These are phyloP conservation scores for Asobara japonica DNA, from an alignment of 1,140 invertebrate genomes.

Conservation along the genomic window DNA sequence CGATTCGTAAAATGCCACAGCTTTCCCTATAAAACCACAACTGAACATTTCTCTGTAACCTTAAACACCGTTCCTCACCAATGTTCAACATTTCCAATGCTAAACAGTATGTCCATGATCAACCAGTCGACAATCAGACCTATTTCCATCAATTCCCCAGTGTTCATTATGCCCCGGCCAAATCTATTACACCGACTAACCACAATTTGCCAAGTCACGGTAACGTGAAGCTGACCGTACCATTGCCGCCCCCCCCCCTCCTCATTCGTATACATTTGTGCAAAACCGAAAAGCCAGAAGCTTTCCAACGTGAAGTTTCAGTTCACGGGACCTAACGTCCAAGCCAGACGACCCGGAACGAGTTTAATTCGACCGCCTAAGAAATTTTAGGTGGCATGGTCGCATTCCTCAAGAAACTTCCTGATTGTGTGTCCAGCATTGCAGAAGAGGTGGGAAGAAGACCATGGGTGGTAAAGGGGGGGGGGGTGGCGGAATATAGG, in stretches of 20 bases:
- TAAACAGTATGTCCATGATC: too few species aligned
- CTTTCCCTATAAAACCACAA: too few species aligned
- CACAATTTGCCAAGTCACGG: neutral
- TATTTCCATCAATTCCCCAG: neutral
- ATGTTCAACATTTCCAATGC: too few species aligned
- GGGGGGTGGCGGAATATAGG: conserved; percentile 3
- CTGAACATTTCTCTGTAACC: too few species aligned
- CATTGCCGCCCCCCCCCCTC: neutral
- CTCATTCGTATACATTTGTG: conserved; percentile 13
- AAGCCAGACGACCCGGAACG: conserved; percentile 36
- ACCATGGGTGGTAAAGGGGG: neutral
- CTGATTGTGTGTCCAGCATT: conserved; percentile 53
- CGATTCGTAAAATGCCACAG: too few species aligned
- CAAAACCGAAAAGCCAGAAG: conserved; percentile 10
- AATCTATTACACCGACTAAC: neutral
- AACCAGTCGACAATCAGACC: too few species aligned
- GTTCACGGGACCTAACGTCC: neutral
- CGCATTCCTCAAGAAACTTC: conserved; percentile 55
- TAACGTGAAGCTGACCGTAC: conserved; percentile 6
- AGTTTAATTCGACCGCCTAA: conserved; percentile 55
- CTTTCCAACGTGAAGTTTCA: conserved; percentile 4
- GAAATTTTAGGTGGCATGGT: conserved; percentile 47
- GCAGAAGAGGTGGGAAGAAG: neutral
- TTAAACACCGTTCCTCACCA: too few species aligned
- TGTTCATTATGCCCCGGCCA: neutral